These are phyloP conservation scores for Diaprepes abbreviatus DNA, from an alignment of 2,888 invertebrate genomes.

Conservation along the genomic window DNA sequence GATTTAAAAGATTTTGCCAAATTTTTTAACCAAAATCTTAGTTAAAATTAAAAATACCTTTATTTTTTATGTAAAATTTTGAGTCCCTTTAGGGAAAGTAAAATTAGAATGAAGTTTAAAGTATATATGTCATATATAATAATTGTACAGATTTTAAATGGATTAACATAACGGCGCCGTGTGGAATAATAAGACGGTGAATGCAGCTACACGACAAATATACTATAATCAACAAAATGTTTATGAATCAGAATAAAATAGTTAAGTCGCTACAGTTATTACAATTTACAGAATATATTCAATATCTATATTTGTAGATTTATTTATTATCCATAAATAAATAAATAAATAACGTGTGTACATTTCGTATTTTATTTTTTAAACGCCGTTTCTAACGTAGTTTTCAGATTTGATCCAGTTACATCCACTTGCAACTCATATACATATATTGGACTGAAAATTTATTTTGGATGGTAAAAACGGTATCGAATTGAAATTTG, in stretches of 20 bases:
- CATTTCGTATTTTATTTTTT: too few relatives aligned
- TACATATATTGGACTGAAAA: too few relatives aligned
- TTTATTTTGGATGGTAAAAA: too few relatives aligned
- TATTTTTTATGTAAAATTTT: slow-evolving; percentile 12
- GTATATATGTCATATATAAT: slow-evolving; percentile 11
- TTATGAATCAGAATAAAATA: background rate
- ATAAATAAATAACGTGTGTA: background rate
- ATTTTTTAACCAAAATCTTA: slow-evolving; percentile 38
- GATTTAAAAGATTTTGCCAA: slow-evolving; percentile 19
- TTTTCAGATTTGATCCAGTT: too few relatives aligned
- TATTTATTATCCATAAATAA: slow-evolving; percentile 12
- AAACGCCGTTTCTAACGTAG: background rate
- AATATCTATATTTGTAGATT: slow-evolving; percentile 12
- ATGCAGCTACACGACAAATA: background rate
- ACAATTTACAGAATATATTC: slow-evolving; percentile 6
- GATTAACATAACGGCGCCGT: background rate
- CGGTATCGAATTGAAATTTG: too few relatives aligned
- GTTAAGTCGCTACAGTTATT: background rate
- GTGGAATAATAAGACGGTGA: background rate
- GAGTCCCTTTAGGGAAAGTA: background rate
- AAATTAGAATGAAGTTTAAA: slow-evolving; percentile 3
- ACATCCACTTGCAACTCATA: too few relatives aligned
- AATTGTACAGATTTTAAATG: slow-evolving; percentile 7
- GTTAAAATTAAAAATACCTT: background rate
- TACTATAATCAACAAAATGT: background rate